Evolutionary conservation across 1,140 invertebrate genomes (phyloP), one percentile per base, ranked within the genome.

Genomic region (Campoletis sonorensis): DNA sequence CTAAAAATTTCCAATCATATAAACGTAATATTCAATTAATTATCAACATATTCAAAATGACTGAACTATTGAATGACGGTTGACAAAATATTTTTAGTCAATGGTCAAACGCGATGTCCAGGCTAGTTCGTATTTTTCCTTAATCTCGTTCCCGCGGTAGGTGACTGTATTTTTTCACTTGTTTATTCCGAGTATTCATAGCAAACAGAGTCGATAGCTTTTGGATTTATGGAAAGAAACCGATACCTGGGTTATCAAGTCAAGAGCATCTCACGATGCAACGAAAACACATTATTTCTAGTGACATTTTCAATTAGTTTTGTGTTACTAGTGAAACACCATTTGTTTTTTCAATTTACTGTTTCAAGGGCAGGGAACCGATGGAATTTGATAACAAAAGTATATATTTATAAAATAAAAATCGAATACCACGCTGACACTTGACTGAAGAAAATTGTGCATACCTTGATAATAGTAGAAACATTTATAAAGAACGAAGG

Each of bases 211-310:
- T 58, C 75, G 68, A 49, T 54, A 79, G 68, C 73, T 45, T n/a
- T n/a, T 54, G 30, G 49, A 75, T 61, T 81, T 82, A 76, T 79
- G 58, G 83, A 80, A 81, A 81, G 81, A 84, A 88, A 87, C 85
- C 82, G 84, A 88, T 89, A 88, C 85, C 85, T 30, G 84, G 85
- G 84, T 85, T 86, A 88, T 89, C 87, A 87, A 88, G 88, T 88
- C 87, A 84, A 86, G 86, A 88, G 83, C 85, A 85, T 87, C 81
- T 84, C 86, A 88, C 88, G 87, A 89, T 88, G 84, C 85, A 88
- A 89, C 88, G 87, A 77, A 64, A 27, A 26, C 45, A 49, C 26
- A 75, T 30, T 8, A 75, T 30, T 54, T 16, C 72, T 37, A 30
- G 13, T n/a, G 23, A 21, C 26, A 8, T 7, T 33, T 70, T 37